Percentiles rank a stretch among this genome's conserved stretches.
Conservation (phyloP, 2,888 invertebrate genomes). For the Andrena minutula region DNA sequence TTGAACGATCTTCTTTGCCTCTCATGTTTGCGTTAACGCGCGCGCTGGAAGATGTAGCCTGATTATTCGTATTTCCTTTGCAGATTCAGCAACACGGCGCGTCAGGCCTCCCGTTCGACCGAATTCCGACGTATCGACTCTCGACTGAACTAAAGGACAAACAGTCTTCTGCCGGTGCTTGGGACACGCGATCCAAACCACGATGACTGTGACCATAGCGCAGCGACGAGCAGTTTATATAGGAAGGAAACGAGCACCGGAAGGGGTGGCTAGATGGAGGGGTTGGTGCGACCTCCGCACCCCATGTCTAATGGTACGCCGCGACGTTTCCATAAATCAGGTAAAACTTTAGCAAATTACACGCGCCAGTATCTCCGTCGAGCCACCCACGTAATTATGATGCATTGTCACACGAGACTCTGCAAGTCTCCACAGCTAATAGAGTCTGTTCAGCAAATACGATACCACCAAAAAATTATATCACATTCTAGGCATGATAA, state of each 20-base stretch:
- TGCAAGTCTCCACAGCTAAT: background rate
- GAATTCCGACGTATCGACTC: conserved; percentile 75
- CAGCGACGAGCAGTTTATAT: conserved; percentile 79
- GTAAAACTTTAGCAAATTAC: conserved; percentile 57
- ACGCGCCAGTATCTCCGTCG: conserved; percentile 49
- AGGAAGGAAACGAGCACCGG: conserved; percentile 68
- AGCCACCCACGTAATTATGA: conserved; percentile 47
- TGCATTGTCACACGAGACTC: conserved; percentile 44
- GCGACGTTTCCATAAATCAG: conserved; percentile 72
- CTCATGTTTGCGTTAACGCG: background rate
- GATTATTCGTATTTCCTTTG: background rate
- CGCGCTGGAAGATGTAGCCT: background rate
- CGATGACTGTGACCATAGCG: conserved; percentile 81
- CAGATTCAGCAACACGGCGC: conserved; percentile 5
- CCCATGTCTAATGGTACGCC: conserved; percentile 68
- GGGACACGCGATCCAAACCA: conserved; percentile 81
- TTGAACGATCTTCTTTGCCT: background rate
- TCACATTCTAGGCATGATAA: background rate
- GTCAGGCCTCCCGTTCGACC: conserved; percentile 33
- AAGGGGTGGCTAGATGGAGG: conserved; percentile 71
- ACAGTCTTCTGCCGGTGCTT: conserved; percentile 69
- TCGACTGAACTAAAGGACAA: conserved; percentile 73
- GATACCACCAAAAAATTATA: background rate
- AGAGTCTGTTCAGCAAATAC: background rate
- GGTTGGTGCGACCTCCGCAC: conserved; percentile 72